Evolutionary conservation across 2,113 vertebrate genomes (phyloP).

Genomic region (Podarcis raffonei): DNA sequence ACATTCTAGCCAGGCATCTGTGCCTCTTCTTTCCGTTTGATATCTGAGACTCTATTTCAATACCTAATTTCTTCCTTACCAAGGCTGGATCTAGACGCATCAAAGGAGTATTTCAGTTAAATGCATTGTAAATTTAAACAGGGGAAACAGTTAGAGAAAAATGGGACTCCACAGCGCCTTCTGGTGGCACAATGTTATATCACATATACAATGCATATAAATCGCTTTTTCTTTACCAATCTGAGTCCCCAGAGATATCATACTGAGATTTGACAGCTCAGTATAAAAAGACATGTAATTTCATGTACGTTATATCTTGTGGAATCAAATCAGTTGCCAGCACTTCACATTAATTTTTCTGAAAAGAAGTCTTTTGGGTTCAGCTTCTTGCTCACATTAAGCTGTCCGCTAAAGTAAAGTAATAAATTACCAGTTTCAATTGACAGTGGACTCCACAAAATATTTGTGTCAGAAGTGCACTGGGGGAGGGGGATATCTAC

Average conservation of each 20-base stretch:
- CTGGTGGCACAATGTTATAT: no score
- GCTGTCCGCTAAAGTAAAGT: background rate
- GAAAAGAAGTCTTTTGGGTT: background rate
- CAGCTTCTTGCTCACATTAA: conserved; percentile 10
- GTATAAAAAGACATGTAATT: background rate
- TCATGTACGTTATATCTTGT: background rate
- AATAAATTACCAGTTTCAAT: conserved; percentile 7
- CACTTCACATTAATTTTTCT: conserved; percentile 14
- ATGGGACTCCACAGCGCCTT: no score
- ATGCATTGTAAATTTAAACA: no score
- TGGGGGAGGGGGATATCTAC: background rate
- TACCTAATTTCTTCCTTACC: background rate
- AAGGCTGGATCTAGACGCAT: no score
- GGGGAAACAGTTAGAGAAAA: no score
- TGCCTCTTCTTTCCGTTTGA: background rate
- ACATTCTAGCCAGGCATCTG: conserved; percentile 12
- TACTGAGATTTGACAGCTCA: background rate
- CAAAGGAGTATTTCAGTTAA: no score
- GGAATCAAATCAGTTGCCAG: background rate
- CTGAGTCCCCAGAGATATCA: conserved; percentile 15
- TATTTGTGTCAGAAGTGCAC: background rate
- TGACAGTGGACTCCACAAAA: background rate
- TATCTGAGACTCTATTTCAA: background rate
- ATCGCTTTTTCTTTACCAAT: no score
- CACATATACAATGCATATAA: no score